Evolutionary conservation across 2,888 invertebrate species (phyloP), one percentile per base, ranked within the genome.

Genomic region (Drosophila gaucha): DNA sequence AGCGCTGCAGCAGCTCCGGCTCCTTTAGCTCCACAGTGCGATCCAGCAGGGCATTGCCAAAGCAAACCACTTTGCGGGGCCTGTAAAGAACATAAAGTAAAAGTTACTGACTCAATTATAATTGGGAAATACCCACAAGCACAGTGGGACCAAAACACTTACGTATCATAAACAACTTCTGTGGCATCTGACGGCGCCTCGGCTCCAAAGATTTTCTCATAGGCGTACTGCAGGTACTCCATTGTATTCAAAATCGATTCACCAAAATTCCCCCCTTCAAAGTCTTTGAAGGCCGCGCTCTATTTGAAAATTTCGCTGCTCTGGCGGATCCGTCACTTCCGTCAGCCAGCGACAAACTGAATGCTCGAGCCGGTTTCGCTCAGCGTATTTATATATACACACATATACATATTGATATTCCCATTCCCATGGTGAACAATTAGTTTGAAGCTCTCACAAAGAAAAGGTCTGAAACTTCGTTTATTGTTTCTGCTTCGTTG

Each of bases 21-120:
- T 89, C 80, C 28, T 78, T 67, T 39, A 90, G 60, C 43, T 80
- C 69, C 2, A 90, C 80, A 3, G 89, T 82, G 6, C 89, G 86
- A 73, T 91, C 91, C 35, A 91, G 70, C 26, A 91, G 59, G 51
- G 90, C 90, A 60, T 91, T 91, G 22, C 91, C 91, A 72, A 91
- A 91, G 39, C 90, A 90, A 33, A 91, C 84, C 2, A 91, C 80
- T 64, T 91, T 90, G 12, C 90, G 90, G 6, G 87, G 83, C 14
- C 90, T 90, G 30, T 3, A 49, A 0, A 20, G 6, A 16, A 33
- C 0, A 44, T 22, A 2, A 8, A 4, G 16, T 3, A 12, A 14
- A 28, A 18, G 16, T 3, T 3, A 28, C 8, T 28, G 26, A 47
- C 31, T 39, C 20, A 31, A 18, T 24, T 14, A 47, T 12, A 31